Evolutionary conservation across 2,888 invertebrate genomes (phyloP).

Genomic region (Cryptocheilus praepositus): DNA sequence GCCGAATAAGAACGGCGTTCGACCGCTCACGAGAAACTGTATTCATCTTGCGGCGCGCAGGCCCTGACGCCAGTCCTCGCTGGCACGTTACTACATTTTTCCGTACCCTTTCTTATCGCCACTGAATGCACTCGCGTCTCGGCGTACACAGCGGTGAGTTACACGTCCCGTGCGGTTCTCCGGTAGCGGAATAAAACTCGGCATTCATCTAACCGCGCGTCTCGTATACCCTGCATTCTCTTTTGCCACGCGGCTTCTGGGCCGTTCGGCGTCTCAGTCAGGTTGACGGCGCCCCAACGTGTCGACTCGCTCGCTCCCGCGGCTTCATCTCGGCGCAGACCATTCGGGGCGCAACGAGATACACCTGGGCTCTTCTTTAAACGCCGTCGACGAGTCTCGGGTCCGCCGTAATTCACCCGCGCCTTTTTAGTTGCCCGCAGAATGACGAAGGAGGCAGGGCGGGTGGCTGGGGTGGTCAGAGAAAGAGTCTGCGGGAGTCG

Average conservation of each 20-base stretch:
- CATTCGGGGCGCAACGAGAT: conserved; percentile 9
- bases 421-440: conserved; percentile 14
- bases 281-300: too few relatives aligned
- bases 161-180: conserved; percentile 19
- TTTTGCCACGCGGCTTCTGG: too few relatives aligned
- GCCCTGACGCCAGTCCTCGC: too few relatives aligned
- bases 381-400: conserved; percentile 16
- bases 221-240: conserved; percentile 7
- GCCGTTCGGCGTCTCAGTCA: too few relatives aligned
- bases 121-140: conserved; percentile 1
- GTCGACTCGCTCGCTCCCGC: not conserved
- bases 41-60: too few relatives aligned
- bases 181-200: conserved; percentile 31
- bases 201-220: conserved; percentile 28
- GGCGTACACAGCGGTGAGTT: conserved; percentile 28
- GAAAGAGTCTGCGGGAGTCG: not conserved
- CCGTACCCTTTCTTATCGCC: conserved; percentile 5
- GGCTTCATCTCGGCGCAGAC: not conserved
- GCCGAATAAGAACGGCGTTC: too few relatives aligned
- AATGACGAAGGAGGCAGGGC: conserved; percentile 2
- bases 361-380: conserved; percentile 15
- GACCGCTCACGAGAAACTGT: too few relatives aligned
- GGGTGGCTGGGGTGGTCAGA: not conserved
- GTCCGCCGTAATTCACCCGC: conserved; percentile 19
- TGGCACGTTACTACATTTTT: too few relatives aligned